Conservation (phyloP, 2,888 invertebrate genomes). For the Drosophila stalkeri region DNA sequence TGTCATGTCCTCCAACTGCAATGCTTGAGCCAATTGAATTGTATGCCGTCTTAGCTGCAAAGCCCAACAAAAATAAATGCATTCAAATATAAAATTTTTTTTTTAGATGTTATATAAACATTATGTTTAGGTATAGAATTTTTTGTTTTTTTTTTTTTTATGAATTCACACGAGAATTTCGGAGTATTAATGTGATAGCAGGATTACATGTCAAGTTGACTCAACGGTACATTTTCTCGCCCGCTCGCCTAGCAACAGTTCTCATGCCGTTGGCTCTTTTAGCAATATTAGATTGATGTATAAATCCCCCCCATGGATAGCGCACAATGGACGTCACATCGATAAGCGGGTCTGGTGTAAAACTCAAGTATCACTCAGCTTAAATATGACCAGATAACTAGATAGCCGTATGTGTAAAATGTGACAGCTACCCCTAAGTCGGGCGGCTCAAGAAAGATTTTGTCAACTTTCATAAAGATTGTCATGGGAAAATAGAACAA, state of each 20-base stretch:
- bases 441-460: slow-evolving; percentile 18
- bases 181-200: slow-evolving; percentile 12
- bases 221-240: slow-evolving; percentile 19
- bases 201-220: slow-evolving; percentile 22
- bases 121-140: slow-evolving; percentile 14
- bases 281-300: slow-evolving; percentile 55
- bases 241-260: slow-evolving; percentile 48
- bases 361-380: slow-evolving; percentile 55
- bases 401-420: slow-evolving; percentile 31
- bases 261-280: slow-evolving; percentile 7
- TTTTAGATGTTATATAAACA: slow-evolving; percentile 12
- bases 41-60: slow-evolving; percentile 22
- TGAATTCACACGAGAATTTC: slow-evolving; percentile 14
- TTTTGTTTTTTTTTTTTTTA: slow-evolving; percentile 9
- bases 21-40: slow-evolving; percentile 17
- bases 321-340: slow-evolving; percentile 42
- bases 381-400: slow-evolving; percentile 47
- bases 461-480: neutral
- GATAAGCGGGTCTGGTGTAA: slow-evolving; percentile 65
- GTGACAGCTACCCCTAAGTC: slow-evolving; percentile 51
- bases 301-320: slow-evolving; percentile 51
- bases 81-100: neutral
- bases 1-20: slow-evolving; percentile 54
- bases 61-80: slow-evolving; percentile 10
- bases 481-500: neutral